Conservation (phyloP, 2,797 vertebrate species). For the Psittacula derbiana region DNA sequence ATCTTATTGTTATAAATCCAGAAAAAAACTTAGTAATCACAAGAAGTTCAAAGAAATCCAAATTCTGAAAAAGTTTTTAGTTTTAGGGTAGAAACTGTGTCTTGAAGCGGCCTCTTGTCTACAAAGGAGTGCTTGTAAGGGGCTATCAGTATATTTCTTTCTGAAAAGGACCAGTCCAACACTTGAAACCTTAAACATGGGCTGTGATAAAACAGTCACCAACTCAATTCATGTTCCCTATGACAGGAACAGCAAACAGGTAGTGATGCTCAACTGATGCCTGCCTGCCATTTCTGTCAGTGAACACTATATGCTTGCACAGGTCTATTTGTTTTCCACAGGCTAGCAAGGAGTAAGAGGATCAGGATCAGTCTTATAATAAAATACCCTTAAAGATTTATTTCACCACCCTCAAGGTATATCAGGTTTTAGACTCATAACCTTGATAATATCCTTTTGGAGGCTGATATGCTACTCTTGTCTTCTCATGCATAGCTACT, state of each 20-base stretch:
- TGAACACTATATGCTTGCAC: not conserved
- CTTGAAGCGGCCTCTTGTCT: not conserved
- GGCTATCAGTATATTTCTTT: not conserved
- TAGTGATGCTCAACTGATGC: constrained; percentile 1
- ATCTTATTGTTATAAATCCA: not conserved
- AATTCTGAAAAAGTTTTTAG: not conserved
- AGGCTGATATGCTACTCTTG: not conserved
- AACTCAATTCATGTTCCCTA: not conserved
- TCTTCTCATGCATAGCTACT: not conserved
- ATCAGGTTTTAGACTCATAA: not conserved
- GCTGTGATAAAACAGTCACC: not conserved
- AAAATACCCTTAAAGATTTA: not conserved
- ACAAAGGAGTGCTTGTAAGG: not conserved
- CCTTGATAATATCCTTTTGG: not conserved
- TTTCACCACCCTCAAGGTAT: not conserved
- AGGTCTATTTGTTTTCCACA: constrained; percentile 23
- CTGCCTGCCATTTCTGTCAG: not conserved
- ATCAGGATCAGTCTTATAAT: not conserved
- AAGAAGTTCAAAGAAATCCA: not conserved
- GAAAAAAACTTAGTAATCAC: not conserved
- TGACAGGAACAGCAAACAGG: not conserved
- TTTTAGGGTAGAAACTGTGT: not conserved
- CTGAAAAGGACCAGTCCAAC: not conserved
- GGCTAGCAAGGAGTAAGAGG: not conserved
- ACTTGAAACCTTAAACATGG: not conserved